Conservation (phyloP, 2,888 invertebrate species). For the Galeopsomyia nigrocyanea region DNA sequence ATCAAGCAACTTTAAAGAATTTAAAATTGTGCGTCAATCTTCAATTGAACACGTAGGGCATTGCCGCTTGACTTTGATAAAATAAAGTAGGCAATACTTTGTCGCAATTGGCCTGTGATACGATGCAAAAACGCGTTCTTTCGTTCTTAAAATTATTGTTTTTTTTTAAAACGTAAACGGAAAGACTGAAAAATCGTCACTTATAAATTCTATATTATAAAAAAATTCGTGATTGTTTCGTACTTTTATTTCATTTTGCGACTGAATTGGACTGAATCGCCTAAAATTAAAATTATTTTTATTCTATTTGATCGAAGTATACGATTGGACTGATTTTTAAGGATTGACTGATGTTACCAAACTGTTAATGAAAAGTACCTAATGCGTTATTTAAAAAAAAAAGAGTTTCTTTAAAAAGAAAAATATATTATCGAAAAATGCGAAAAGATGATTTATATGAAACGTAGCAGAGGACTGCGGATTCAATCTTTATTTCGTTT, state of each 20-base stretch:
- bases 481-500: conserved; percentile 45
- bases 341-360: conserved; percentile 69
- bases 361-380: conserved; percentile 66
- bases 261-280: conserved; percentile 61
- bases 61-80: conserved; percentile 54
- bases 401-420: conserved; percentile 47
- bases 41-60: conserved; percentile 49
- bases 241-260: conserved; percentile 48
- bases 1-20: too few relatives aligned
- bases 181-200: conserved; percentile 52
- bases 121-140: conserved; percentile 55
- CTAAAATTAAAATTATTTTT: conserved; percentile 46
- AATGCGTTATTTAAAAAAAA: conserved; percentile 64
- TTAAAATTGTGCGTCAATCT: conserved; percentile 25
- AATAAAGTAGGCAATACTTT: conserved; percentile 55
- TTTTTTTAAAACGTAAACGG: conserved; percentile 48
- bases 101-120: conserved; percentile 59
- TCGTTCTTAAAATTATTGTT: conserved; percentile 48
- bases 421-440: conserved; percentile 44
- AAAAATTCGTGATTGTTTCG: conserved; percentile 50
- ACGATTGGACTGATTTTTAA: conserved; percentile 66
- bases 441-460: conserved; percentile 48
- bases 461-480: conserved; percentile 48
- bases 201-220: conserved; percentile 50
- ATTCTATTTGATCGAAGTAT: conserved; percentile 49